A percentile compares a stretch with the other conserved stretches of the same genome.
Conservation (phyloP, 1,140 invertebrate genomes). For the Laupala kohalensis region DNA sequence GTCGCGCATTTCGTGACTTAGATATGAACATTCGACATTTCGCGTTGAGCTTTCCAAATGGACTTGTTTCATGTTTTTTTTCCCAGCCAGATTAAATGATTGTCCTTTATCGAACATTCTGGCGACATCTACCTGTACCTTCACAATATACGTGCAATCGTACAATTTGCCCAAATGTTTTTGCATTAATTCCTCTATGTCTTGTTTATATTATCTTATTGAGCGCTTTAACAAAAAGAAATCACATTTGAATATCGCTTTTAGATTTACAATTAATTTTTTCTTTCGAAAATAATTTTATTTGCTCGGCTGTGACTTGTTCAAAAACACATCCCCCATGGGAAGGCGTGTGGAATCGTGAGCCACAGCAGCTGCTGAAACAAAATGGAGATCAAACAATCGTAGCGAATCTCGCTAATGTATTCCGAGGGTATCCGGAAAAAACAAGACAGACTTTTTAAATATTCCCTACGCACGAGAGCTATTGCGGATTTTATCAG, state of each 20-base stretch:
- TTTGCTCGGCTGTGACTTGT: background rate
- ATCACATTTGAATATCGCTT: too few species aligned
- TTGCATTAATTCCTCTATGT: background rate
- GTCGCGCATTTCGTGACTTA: background rate
- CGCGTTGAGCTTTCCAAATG: background rate
- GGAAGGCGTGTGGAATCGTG: background rate
- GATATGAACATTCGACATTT: background rate
- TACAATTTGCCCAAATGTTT: background rate
- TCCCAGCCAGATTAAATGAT: background rate
- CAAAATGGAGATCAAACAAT: background rate
- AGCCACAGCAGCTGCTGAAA: background rate
- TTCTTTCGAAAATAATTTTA: background rate
- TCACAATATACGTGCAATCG: background rate
- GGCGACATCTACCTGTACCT: background rate
- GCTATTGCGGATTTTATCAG: constrained; percentile 1
- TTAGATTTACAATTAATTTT: too few species aligned
- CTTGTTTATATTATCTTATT: background rate
- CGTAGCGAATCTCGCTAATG: background rate
- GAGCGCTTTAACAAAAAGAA: background rate
- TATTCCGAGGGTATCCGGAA: background rate
- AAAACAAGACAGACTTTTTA: background rate
- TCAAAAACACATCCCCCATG: background rate
- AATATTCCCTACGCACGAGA: background rate
- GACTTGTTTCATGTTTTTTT: background rate
- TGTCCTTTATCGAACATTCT: background rate